Evolutionary conservation across 2,888 invertebrate genomes (phyloP), one percentile per base, ranked within the genome.

Genomic region (Scelioninae gen. 1): DNA sequence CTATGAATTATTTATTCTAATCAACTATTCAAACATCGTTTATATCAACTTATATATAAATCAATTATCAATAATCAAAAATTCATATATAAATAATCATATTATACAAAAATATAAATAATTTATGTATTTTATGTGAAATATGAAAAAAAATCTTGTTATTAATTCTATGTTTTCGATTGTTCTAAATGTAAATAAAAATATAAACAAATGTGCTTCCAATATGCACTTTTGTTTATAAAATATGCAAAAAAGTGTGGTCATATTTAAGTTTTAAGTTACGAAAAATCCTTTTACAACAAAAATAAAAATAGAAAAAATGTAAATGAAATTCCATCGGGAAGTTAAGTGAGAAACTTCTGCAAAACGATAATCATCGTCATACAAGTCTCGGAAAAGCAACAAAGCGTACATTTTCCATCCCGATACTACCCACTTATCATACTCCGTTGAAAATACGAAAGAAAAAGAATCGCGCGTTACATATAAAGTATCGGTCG

Each of bases 401-500:
- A 69, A 69, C 56, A 45, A 45, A 68, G 55, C 55, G 43, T 56
- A 29, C 51, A 69, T 65, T 69, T 58, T 49, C 31, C 56, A 58
- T 69, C 34, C 32, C 49, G 49, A 49, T 51, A 49, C 38, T 49
- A 56, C 65, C 69, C 62, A 74, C 74, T 74, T 74, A 74, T 65
- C 63, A n/a, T 45, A 10, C 13, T 38, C 40, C 23, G 34, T n/a
- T 0, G 23, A 8, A 63, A 65, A 63, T 34, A 43, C n/a, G 34
- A 5, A 32, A 34, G 4, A 34, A 60, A 60, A 71, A 45, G 34
- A 53, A 34, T 16, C 53, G 13, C 51, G 76, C 53, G 68, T 23
- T 40, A 60, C 38, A 77, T 62, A 81, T 69, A 81, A 75, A 81
- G 55, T 34, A 76, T 69, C 75, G 49, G 15, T 5, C 9, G 29